Evolutionary conservation across 2,888 invertebrate species (phyloP).

Genomic region (Mayetiola destructor): DNA sequence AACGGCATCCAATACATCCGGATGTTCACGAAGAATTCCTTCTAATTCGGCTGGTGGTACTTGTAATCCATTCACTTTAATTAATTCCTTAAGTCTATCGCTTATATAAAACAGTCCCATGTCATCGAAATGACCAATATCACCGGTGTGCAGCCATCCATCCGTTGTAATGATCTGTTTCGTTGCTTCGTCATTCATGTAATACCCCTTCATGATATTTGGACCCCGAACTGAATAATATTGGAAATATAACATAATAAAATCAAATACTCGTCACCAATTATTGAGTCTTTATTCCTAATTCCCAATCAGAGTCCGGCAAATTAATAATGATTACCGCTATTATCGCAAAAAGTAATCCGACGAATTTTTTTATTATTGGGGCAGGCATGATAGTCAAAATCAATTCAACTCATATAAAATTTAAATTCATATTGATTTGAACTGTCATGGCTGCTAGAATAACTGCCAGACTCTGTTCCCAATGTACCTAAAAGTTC

Average conservation of each 20-base stretch:
- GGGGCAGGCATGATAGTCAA: too few relatives aligned
- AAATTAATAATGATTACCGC: too few relatives aligned
- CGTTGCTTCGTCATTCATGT: constrained; percentile 52
- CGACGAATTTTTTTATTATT: too few relatives aligned
- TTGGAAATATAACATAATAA: too few relatives aligned
- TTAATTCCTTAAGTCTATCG: constrained; percentile 59
- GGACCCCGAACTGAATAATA: constrained; percentile 54
- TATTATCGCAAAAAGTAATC: too few relatives aligned
- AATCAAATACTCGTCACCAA: too few relatives aligned
- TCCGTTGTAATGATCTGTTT: constrained; percentile 46
- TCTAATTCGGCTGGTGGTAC: constrained; percentile 60
- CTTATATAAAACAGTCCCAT: constrained; percentile 45
- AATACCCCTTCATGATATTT: constrained; percentile 62
- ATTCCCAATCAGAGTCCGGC: too few relatives aligned
- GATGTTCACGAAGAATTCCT: constrained; percentile 53
- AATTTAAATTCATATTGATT: neutral
- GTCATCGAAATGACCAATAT: constrained; percentile 46
- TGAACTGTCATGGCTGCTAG: neutral
- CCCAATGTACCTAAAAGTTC: too few relatives aligned
- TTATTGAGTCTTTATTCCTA: too few relatives aligned
- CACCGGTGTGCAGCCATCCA: constrained; percentile 55
- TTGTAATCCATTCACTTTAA: constrained; percentile 49
- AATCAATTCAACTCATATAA: neutral
- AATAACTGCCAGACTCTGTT: too few relatives aligned
- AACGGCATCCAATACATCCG: constrained; percentile 51